Evolutionary conservation across 2,888 invertebrate species (phyloP).

Genomic region (Dorcus hopei): DNA sequence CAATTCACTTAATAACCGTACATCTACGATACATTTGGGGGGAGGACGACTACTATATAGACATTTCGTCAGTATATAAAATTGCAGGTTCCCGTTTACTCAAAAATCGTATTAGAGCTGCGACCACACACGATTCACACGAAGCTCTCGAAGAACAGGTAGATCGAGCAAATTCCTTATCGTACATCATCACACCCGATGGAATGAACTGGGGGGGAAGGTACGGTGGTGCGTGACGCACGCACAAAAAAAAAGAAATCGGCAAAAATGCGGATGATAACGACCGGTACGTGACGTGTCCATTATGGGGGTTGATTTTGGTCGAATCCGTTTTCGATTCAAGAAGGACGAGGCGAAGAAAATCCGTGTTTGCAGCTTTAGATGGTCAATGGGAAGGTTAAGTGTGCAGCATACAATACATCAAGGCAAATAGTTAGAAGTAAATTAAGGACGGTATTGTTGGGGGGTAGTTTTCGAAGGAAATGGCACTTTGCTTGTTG

Average conservation of each 20-base stretch:
- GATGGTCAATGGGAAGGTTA: too few species aligned
- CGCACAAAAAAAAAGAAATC: conserved; percentile 3
- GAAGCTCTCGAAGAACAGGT: conserved; percentile 13
- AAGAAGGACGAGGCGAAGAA: background rate
- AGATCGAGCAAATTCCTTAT: conserved; percentile 1
- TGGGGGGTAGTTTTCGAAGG: too few species aligned
- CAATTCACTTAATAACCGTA: conserved; percentile 15
- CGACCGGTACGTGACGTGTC: conserved; percentile 16
- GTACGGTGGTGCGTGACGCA: background rate
- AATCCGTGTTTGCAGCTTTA: too few species aligned
- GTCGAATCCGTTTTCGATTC: conserved; percentile 11
- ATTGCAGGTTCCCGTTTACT: conserved; percentile 21
- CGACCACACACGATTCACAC: conserved; percentile 23
- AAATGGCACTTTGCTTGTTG: too few species aligned
- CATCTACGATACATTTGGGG: conserved; percentile 7
- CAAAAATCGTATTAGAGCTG: conserved; percentile 18
- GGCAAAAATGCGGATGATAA: conserved; percentile 9
- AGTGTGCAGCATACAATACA: too few species aligned
- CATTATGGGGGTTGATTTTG: conserved; percentile 14
- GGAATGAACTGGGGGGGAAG: background rate
- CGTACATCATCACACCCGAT: background rate
- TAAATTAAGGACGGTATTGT: too few species aligned
- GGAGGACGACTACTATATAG: background rate
- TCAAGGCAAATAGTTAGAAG: too few species aligned
- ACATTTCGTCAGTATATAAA: conserved; percentile 17